Base-by-base conservation (phyloP, 2,888 invertebrate genomes). In the Acanthosepion lycidas region DNA sequence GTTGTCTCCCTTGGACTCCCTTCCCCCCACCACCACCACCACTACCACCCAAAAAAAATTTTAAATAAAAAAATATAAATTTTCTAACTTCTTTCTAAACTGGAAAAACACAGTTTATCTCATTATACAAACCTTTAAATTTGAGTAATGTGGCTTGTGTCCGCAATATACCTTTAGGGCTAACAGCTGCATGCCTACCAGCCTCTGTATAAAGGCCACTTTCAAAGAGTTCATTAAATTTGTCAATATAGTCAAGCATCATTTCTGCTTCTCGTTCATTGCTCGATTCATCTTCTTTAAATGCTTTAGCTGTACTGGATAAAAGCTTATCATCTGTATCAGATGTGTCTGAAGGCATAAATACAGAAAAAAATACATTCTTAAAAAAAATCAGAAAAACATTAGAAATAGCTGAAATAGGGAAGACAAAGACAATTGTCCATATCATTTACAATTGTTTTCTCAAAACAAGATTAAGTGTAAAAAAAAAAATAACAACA, bases 211-310 rank as follows among this genome's bases (percentile, higher is more conserved):
- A 97, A 91, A 96, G 96, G 12, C 96, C 96, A 95, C 97, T 97
- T 95, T 97, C 97, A 96, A 97, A 96, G 93, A 97, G 96, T 95
- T 97, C 97, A 95, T 97, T 97, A 95, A 97, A 97, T 94, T 97
- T 97, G 95, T 97, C 97, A 55, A 97, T 97, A 94, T 97, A 97
- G 95, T 97, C 97, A 92, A 97, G 95, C 97, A 97, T 97, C 96
- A 97, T 96, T 95, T 97, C 97, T 12, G 97, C 97, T 95, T 97
- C 97, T 94, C 97, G 97, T 95, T 97, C 97, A 94, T 96, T 96
- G 94, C 96, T 96, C n/a, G 97, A 97, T 94, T 97, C 97, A 95
- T 97, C 97, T 94, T 97, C 97, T 59, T 97, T 97, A 95, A 96
- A 96, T 20, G 96, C 95, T 26, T 26, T 92, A n/a, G 18, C 33